phyloP scores from a whole-genome alignment of 2,797 vertebrate species.

The Heliangelus exortis region DNA sequence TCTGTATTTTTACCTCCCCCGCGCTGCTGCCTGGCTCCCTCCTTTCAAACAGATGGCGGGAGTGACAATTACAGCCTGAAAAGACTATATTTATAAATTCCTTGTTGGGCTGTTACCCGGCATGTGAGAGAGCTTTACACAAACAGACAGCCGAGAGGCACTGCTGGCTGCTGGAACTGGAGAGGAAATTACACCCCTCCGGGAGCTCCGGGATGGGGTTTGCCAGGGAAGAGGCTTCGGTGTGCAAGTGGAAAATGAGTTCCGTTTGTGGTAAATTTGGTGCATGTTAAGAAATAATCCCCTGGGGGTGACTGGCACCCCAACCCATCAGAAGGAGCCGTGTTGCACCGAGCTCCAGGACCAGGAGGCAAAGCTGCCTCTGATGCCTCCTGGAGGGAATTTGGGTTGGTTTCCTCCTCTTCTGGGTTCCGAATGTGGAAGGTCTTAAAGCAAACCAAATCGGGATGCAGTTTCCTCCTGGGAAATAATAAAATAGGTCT shows the following conservation, averaged over 20 bases:
- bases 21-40: neutral
- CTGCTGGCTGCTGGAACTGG: conserved; percentile 15
- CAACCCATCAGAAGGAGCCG: neutral
- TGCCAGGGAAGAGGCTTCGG: neutral
- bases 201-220: neutral
- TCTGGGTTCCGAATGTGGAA: neutral
- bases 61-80: neutral
- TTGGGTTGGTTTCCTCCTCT: neutral
- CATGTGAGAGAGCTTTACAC: neutral
- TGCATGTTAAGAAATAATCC: neutral
- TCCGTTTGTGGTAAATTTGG: neutral
- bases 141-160: neutral
- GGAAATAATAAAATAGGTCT: neutral
- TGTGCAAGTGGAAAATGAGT: neutral
- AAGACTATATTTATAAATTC: neutral
- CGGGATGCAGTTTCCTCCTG: neutral
- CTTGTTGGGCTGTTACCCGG: neutral
- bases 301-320: neutral
- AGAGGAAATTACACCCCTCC: neutral
- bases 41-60: neutral
- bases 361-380: rapidly evolving
- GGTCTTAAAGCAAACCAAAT: neutral
- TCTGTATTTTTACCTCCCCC: rapidly evolving
- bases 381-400: neutral
- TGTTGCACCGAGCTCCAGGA: neutral